Percentiles rank a stretch among this genome's conserved stretches.
Evolutionary conservation across 2,797 vertebrate genomes (phyloP).

Genomic region (Etheostoma nigrum): DNA sequence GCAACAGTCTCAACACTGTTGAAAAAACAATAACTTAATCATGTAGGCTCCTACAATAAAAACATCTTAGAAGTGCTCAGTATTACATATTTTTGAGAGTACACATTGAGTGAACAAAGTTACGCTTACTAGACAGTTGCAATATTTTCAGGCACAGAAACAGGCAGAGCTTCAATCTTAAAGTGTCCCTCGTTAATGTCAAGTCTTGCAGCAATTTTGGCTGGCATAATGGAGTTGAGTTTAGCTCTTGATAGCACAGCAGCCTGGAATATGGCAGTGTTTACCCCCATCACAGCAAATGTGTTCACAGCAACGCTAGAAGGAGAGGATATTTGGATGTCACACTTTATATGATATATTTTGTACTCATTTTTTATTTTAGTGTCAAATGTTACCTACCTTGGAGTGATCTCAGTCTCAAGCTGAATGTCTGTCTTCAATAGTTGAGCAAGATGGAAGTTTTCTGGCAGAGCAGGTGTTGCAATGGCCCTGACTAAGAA

Average conservation of each 20-base stretch:
- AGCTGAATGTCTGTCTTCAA: constrained; percentile 81
- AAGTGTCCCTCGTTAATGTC: constrained; percentile 82
- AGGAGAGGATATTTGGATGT: constrained; percentile 31
- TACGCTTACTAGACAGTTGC: constrained; percentile 77
- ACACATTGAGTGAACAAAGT: neutral
- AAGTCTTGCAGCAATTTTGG: constrained; percentile 74
- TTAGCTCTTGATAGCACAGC: constrained; percentile 76
- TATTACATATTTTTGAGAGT: neutral
- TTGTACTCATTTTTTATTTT: neutral
- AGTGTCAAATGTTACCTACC: constrained; percentile 68
- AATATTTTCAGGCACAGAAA: constrained; percentile 79
- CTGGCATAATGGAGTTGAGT: constrained; percentile 71
- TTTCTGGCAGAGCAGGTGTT: constrained; percentile 79
- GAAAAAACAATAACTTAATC: constrained; percentile 23
- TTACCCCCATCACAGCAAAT: constrained; percentile 86
- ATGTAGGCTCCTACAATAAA: neutral
- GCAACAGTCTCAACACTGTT: constrained; percentile 86
- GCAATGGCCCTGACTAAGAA: constrained; percentile 77
- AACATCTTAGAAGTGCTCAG: neutral
- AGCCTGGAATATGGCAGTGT: constrained; percentile 83
- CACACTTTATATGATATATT: constrained; percentile 1
- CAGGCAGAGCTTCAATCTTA: constrained; percentile 84
- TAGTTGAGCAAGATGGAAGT: constrained; percentile 77
- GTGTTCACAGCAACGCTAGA: constrained; percentile 82
- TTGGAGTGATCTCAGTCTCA: constrained; percentile 81